Evolutionary conservation across 2,888 invertebrate genomes (phyloP).

Genomic region (Ochlodes sylvanus): DNA sequence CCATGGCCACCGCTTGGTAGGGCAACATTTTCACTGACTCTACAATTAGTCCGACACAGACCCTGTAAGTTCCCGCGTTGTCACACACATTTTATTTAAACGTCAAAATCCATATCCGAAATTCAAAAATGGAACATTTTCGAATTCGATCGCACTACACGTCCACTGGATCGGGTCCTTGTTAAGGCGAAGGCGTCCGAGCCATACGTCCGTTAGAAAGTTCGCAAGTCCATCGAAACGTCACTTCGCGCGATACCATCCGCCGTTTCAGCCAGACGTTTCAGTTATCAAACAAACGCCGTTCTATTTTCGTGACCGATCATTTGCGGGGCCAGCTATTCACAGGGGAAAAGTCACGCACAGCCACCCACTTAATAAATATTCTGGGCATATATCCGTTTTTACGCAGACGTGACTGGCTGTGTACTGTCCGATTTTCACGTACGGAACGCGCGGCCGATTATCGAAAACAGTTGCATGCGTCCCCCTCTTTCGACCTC

Average conservation of each 20-base stretch:
- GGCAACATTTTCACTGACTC: slow-evolving; percentile 89
- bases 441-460: slow-evolving; percentile 84
- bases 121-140: slow-evolving; percentile 55
- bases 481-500: slow-evolving; percentile 82
- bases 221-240: slow-evolving; percentile 40
- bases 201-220: slow-evolving; percentile 33
- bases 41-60: slow-evolving; percentile 50
- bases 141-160: slow-evolving; percentile 39
- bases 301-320: slow-evolving; percentile 75
- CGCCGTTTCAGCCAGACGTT: slow-evolving; percentile 57
- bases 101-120: slow-evolving; percentile 43
- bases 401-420: slow-evolving; percentile 84
- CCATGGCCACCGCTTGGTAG: slow-evolving; percentile 95
- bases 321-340: slow-evolving; percentile 78
- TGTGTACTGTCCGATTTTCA: slow-evolving; percentile 83
- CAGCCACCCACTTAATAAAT: slow-evolving; percentile 86
- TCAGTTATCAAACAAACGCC: slow-evolving; percentile 74
- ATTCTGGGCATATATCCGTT: slow-evolving; percentile 87
- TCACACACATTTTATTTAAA: slow-evolving; percentile 55
- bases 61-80: slow-evolving; percentile 56
- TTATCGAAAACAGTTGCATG: slow-evolving; percentile 84
- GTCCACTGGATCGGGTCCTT: slow-evolving; percentile 40
- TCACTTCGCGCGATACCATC: slow-evolving; percentile 47
- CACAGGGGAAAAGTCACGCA: slow-evolving; percentile 84
- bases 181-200: slow-evolving; percentile 36